Percentiles rank a stretch among this genome's conserved stretches.
Conservation (phyloP, 2,113 vertebrate species). For the Pavo muticus region DNA sequence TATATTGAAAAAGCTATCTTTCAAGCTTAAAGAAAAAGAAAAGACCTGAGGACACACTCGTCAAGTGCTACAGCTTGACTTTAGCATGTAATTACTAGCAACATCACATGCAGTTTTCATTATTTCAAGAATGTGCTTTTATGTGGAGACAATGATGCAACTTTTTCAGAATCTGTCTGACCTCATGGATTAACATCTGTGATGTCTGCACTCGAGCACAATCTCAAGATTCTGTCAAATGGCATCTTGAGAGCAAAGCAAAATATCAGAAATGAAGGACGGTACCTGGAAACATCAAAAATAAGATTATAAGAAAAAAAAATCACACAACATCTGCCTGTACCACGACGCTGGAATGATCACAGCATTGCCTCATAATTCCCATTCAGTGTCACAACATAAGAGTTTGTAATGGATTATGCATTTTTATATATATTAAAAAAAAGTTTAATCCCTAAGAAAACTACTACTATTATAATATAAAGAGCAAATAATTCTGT, state of each 20-base stretch:
- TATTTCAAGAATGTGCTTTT: not conserved
- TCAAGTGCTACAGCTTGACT: not conserved
- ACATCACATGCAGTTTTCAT: not conserved
- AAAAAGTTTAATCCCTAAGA: not conserved
- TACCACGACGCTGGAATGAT: not conserved
- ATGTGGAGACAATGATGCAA: not conserved
- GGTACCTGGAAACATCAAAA: not conserved
- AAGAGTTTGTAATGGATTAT: not conserved
- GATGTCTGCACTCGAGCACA: not conserved
- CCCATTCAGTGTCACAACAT: not conserved
- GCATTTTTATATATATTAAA: not conserved
- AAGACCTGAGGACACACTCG: fast-evolving
- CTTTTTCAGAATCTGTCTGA: not conserved
- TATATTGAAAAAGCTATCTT: not conserved
- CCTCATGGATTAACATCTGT: not conserved
- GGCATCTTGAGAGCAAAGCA: not conserved
- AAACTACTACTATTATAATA: not conserved
- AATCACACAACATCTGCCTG: not conserved
- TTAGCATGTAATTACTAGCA: not conserved
- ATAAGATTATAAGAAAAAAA: not conserved
- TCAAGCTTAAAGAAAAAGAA: not conserved
- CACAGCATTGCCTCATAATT: not conserved
- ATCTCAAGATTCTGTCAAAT: not conserved
- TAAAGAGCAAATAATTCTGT: not conserved
- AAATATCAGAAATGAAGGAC: not conserved